These are phyloP conservation scores for Myotis davidii DNA, from an alignment of 2,113 vertebrate genomes.

Conservation along the genomic window DNA sequence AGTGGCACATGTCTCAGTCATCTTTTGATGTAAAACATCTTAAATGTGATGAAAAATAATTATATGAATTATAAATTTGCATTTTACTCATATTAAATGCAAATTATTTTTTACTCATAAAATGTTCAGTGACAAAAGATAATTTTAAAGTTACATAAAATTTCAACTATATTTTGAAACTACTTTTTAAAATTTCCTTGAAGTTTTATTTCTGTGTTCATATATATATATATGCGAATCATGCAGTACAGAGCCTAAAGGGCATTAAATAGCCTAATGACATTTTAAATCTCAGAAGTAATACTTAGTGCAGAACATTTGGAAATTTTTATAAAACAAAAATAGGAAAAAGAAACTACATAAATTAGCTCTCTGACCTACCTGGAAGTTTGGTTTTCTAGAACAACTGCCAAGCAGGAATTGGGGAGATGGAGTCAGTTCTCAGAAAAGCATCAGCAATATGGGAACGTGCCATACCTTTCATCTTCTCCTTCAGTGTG, in stretches of 20 bases:
- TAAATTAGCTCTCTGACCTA: not conserved
- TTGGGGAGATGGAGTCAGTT: not conserved
- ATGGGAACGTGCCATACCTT: slow-evolving; percentile 86
- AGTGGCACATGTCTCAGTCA: slow-evolving; percentile 98
- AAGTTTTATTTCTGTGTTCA: not conserved
- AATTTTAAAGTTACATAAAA: not conserved
- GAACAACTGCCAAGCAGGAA: not conserved
- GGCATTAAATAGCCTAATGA: not conserved
- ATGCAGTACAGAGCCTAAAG: not conserved
- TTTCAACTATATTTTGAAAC: not conserved
- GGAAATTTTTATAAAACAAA: not conserved
- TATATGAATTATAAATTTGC: not conserved
- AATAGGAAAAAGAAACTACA: not conserved
- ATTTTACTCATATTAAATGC: slow-evolving; percentile 44
- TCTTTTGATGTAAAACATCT: slow-evolving; percentile 99
- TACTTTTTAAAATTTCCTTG: not conserved
- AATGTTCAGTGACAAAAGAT: not conserved
- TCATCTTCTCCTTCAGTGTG: slow-evolving; percentile 99
- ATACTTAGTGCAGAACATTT: not conserved
- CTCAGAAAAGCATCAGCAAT: not conserved
- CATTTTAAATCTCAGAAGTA: slow-evolving; percentile 7
- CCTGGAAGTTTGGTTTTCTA: not conserved
- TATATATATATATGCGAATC: not conserved
- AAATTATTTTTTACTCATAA: not conserved
- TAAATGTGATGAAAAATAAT: slow-evolving; percentile 53